A percentile compares a stretch with the other conserved stretches of the same genome.
Conservation (phyloP, 2,113 vertebrate species). For the Thymallus thymallus region DNA sequence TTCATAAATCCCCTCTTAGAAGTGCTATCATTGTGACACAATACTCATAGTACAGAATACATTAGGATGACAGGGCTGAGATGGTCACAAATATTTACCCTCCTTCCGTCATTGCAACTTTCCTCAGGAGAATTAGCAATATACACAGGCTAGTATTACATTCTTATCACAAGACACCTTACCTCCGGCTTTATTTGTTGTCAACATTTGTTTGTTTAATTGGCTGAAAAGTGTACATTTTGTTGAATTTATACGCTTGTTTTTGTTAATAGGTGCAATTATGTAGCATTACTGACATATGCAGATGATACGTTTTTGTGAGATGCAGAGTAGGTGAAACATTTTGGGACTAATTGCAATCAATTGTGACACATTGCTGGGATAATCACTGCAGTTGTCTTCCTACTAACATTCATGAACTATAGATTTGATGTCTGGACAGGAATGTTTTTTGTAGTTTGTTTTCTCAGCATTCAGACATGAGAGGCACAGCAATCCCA, state of each 20-base stretch:
- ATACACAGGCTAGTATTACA: background rate
- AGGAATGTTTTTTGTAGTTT: background rate
- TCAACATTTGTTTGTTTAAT: constrained; percentile 1
- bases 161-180: background rate
- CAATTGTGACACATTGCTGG: constrained; percentile 15
- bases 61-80: background rate
- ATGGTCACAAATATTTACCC: background rate
- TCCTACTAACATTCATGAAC: constrained; percentile 3
- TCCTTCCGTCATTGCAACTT: background rate
- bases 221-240: background rate
- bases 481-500: background rate
- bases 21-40: background rate
- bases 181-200: background rate
- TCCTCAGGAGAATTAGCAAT: background rate
- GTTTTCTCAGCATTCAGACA: background rate
- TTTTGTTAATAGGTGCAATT: background rate
- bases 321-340: too few relatives aligned
- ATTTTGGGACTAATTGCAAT: constrained; percentile 8
- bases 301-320: too few relatives aligned
- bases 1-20: constrained; percentile 8
- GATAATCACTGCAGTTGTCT: constrained; percentile 6
- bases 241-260: background rate
- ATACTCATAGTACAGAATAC: background rate
- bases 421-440: background rate
- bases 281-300: constrained; percentile 6